phyloP scores from a whole-genome alignment of 2,888 invertebrate genomes.

The Sepiola atlantica region DNA sequence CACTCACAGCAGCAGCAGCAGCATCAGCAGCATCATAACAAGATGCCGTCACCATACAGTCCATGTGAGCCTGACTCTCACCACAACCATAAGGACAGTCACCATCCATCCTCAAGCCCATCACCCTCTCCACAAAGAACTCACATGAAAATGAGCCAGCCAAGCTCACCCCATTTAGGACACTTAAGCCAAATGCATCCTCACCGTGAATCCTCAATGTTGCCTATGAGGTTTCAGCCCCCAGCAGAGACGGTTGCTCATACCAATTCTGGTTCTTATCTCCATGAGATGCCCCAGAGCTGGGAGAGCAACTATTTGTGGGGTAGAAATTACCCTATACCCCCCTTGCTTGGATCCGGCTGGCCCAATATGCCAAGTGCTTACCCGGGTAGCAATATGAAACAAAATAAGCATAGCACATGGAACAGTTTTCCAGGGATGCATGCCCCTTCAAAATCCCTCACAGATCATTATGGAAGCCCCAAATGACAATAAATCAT shows the following conservation, averaged over 20 bases:
- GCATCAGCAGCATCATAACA: background rate
- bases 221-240: constrained; percentile 21
- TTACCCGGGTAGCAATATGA: background rate
- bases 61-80: background rate
- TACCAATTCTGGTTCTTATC: background rate
- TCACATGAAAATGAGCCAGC: background rate
- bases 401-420: constrained; percentile 38
- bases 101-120: background rate
- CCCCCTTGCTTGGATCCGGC: constrained; percentile 32
- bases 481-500: background rate
- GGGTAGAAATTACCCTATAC: constrained; percentile 39
- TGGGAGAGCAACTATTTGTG: constrained; percentile 44
- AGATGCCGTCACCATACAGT: background rate
- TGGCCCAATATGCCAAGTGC: constrained; percentile 38
- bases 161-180: constrained; percentile 32
- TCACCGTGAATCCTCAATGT: constrained; percentile 34
- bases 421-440: constrained; percentile 43
- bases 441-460: constrained; percentile 4
- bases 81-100: background rate
- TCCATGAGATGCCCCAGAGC: constrained; percentile 43
- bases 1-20: background rate
- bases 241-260: background rate
- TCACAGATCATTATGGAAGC: constrained; percentile 33
- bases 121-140: constrained; percentile 37
- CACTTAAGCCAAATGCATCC: background rate